Evolutionary conservation across 2,888 invertebrate species (phyloP), one percentile per base, ranked within the genome.

Genomic region (Lasioglossum marginatum): DNA sequence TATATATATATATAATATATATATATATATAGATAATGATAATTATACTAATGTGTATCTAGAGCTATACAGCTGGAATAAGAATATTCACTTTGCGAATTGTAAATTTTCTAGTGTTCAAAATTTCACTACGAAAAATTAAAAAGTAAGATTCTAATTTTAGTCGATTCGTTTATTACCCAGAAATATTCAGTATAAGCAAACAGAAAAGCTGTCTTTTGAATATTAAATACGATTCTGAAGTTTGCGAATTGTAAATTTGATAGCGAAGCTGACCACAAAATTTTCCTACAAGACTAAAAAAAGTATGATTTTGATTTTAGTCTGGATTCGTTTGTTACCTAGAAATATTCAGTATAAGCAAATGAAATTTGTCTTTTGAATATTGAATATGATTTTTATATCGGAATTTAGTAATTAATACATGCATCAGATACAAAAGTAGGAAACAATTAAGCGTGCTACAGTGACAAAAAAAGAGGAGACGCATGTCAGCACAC

Each of bases 81-180:
- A 79, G 16, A 63, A 63, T 63, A 63, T 71, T 66, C 16, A 40
- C 27, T 48, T 81, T 80, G 34, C 73, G 81, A 82, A 31, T 74
- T 81, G 31, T 60, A 72, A 57, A 60, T 60, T 82, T 60, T 34
- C 43, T 72, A 72, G 82, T 82, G 43, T 79, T 60, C 19, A 34
- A 81, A 78, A 48, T 57, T 80, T 77, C 19, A 80, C 16, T 12
- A 43, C 37, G 23, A 19, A 34, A 63, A 31, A 52, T 37, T 19
- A 79, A 81, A 34, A 1, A 14, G 34, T 19, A 70, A 79, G 57
- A 76, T 79, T 81, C 12, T 78, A 70, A 79, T 45, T 78, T 78
- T 70, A 27, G 16, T 78, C n/a, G 12, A 79, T 43, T 77, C 48
- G 66, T 79, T 77, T 77, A 66, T 79, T 77, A 48, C 37, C 63